Evolutionary conservation across 2,113 vertebrate species (phyloP).

Genomic region (Prietella phreatophila): DNA sequence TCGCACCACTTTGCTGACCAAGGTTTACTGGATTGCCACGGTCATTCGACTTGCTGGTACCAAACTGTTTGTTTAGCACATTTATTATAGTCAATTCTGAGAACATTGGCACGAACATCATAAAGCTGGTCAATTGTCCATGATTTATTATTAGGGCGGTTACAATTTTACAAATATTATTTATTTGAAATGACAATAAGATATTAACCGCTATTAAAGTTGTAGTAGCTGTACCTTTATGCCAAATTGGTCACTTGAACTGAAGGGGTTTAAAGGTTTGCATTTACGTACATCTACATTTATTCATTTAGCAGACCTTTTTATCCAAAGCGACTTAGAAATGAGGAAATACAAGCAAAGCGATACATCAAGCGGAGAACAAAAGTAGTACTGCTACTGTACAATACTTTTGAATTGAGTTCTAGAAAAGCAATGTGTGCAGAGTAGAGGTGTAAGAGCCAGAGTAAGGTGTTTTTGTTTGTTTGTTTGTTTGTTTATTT

Average conservation of each 20-base stretch:
- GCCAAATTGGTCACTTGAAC: background rate
- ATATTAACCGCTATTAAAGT: background rate
- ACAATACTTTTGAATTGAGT: too few species aligned
- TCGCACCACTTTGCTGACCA: constrained; percentile 85
- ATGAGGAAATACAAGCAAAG: too few species aligned
- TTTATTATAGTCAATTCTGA: background rate
- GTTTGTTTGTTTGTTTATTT: too few species aligned
- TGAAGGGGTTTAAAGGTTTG: background rate
- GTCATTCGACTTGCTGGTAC: constrained; percentile 85
- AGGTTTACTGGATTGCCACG: constrained; percentile 94
- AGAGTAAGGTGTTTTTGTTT: too few species aligned
- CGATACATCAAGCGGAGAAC: too few species aligned
- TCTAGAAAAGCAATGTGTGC: too few species aligned
- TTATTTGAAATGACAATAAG: background rate
- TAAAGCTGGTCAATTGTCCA: background rate
- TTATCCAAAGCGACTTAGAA: too few species aligned
- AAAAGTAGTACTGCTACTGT: too few species aligned
- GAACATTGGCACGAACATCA: background rate
- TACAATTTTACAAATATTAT: background rate
- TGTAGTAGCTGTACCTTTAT: background rate
- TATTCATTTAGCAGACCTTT: too few species aligned
- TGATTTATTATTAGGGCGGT: background rate
- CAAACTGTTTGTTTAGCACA: background rate
- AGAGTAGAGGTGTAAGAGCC: too few species aligned
- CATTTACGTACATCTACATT: too few species aligned